phyloP scores from a whole-genome alignment of 2,797 vertebrate genomes.

The Eurystomus glaucurus region DNA sequence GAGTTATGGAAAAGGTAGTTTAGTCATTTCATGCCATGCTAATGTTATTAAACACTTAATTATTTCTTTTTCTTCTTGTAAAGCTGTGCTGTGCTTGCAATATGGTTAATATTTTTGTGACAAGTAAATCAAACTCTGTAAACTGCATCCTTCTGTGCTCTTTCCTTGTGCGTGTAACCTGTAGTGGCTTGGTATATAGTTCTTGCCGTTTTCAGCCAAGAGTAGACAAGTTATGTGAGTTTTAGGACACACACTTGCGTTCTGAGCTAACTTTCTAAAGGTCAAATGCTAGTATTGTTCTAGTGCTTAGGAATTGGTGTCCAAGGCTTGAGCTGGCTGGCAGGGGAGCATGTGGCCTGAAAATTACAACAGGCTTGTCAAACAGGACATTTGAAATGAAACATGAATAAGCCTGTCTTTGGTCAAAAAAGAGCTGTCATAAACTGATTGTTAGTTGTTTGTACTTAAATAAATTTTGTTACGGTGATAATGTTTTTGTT shows the following conservation, averaged over 20 bases:
- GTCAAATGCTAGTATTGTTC: slow-evolving; percentile 49
- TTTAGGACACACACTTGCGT: neutral
- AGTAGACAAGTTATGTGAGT: neutral
- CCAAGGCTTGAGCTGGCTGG: slow-evolving; percentile 37
- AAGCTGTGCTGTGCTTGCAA: neutral
- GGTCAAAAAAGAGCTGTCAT: neutral
- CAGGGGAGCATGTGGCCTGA: slow-evolving; percentile 14
- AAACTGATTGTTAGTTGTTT: neutral
- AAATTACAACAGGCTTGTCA: slow-evolving; percentile 26
- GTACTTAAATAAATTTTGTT: neutral
- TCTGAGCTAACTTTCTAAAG: slow-evolving; percentile 13
- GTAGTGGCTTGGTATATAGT: neutral
- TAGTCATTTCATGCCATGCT: neutral
- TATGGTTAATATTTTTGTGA: neutral
- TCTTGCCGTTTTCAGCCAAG: neutral
- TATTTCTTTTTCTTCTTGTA: neutral
- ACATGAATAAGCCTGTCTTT: slow-evolving; percentile 20
- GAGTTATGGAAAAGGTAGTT: neutral
- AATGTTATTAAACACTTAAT: neutral
- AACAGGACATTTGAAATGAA: neutral
- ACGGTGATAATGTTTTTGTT: neutral
- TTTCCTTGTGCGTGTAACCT: neutral
- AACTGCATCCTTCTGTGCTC: neutral
- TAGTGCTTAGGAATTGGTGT: slow-evolving; percentile 16
- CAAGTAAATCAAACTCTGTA: neutral